Evolutionary conservation across 2,888 invertebrate genomes (phyloP), one percentile per base, ranked within the genome.

Genomic region (Eumerus sabulonum): DNA sequence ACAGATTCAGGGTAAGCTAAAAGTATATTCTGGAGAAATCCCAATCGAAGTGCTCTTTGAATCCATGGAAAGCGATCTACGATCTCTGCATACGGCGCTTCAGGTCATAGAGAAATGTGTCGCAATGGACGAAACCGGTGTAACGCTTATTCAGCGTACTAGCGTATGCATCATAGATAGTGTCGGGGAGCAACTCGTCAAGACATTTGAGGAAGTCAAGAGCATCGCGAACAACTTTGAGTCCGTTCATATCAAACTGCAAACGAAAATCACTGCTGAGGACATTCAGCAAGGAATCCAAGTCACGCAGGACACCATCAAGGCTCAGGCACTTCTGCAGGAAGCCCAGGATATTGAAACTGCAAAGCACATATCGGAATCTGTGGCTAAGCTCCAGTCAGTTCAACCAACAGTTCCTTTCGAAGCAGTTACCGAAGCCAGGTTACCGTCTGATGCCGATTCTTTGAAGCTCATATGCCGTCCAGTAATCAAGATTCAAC

Each of bases 41-140:
- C 86, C 88, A 1, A 82, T 89, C 9, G 88, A 88, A 64, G 87
- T 87, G 1, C 85, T 91, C 0, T 89, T 90, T 70, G 91, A 92
- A 77, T 90, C 91, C 1, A 89, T 93, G 83, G 91, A 93, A 9
- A 91, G 91, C 72, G 91, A 93, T 1, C 89, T 95, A 40, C 92
- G 92, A 82, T 90, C 90, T 35, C 87, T 95, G 17, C 93, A 93
- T 84, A 91, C 92, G 83, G 92, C 92, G 18, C 85, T 94, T 4
- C 91, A 92, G 14, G 91, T 93, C 1, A 91, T 94, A 40, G 92
- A 93, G 86, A 93, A 93, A 85, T 93, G 94, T 84, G 91, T 93
- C 40, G 92, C 92, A 83, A 91, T 93, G 82, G 92, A 93, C 86
- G 92, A 92, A 82, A 92, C 91, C 40, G 93, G 91, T 11, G 92